These are phyloP conservation scores for Chelonus insularis DNA, from an alignment of 1,140 invertebrate genomes.

Conservation along the genomic window DNA sequence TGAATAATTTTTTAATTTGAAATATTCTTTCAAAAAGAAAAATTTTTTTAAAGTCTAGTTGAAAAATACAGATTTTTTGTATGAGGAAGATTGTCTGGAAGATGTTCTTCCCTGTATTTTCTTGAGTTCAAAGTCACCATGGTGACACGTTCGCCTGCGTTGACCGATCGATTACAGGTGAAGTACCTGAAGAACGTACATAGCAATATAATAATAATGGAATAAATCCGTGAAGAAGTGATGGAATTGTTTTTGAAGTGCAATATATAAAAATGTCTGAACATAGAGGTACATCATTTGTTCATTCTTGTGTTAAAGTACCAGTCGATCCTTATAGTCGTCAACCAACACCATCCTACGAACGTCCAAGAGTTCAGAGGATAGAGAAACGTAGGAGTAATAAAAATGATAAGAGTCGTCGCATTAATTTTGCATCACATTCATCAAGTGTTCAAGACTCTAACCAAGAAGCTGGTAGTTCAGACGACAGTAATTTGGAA, in stretches of 20 bases:
- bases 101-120: background rate
- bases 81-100: no score
- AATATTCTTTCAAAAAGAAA: no score
- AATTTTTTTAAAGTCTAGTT: no score
- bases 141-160: slow-evolving; percentile 9
- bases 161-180: slow-evolving; percentile 10
- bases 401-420: slow-evolving; percentile 36
- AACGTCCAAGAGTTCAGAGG: slow-evolving; percentile 57
- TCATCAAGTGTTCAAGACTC: slow-evolving; percentile 20
- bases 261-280: slow-evolving; percentile 41
- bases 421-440: slow-evolving; percentile 35
- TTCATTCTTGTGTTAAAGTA: slow-evolving; percentile 67
- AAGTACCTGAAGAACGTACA: slow-evolving; percentile 5
- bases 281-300: slow-evolving; percentile 51
- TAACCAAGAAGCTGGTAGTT: slow-evolving; percentile 32
- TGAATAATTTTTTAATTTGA: no score
- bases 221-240: background rate
- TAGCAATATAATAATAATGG: background rate
- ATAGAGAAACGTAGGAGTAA: slow-evolving; percentile 42
- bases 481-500: slow-evolving; percentile 47
- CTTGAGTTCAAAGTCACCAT: slow-evolving; percentile 2
- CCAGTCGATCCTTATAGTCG: slow-evolving; percentile 67
- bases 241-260: background rate
- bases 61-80: no score
- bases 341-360: slow-evolving; percentile 67